Base-by-base conservation (phyloP, 2,797 vertebrate genomes). In the Oryzias sinensis region DNA sequence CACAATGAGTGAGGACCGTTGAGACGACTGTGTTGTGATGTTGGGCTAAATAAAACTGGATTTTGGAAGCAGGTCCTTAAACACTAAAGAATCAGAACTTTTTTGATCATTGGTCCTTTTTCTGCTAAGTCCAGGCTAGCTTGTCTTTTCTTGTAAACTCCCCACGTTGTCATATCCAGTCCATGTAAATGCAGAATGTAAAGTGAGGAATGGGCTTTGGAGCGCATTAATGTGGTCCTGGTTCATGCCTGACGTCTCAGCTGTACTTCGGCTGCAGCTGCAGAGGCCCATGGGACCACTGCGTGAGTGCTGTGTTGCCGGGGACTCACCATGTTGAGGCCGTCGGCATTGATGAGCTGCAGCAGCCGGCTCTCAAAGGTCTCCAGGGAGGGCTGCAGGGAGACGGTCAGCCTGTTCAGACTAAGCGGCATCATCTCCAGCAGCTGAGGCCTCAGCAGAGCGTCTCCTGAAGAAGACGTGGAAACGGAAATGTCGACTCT, bases 311-410 rank as follows among this genome's bases (percentile, higher is more conserved):
- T 46, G 15, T 16, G 22, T 33, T 56, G 53, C 44, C 20, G 18
- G 29, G 20, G 56, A n/a, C 87, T 86, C 89, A 98, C 96, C 90
- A 93, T 93, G 60, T 88, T 91, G 15, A 92, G 85, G 74, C 87
- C 89, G 77, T 98, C 97, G 0, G 69, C 81, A 77, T 87, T 88
- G 46, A 98, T 86, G 5, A 92, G 89, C 42, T 90, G 88, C 83
- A 96, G 87, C 54, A 98, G 90, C 17, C 94, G 93, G 46, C 92
- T 92, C 86, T 99, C 96, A 5, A 98, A 99, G 43, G 81, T 92
- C 87, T 96, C 93, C 45, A 98, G 51, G 6, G 95, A 94, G 0
- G 97, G 96, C 62, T 91, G 91, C 11, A 98, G 86, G 25, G 63
- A 81, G 79, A 98, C 59, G 29, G 88, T 91, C 60, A 98, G 79